phyloP scores from a whole-genome alignment of 2,888 invertebrate species.

The Mesorhabditis belari region DNA sequence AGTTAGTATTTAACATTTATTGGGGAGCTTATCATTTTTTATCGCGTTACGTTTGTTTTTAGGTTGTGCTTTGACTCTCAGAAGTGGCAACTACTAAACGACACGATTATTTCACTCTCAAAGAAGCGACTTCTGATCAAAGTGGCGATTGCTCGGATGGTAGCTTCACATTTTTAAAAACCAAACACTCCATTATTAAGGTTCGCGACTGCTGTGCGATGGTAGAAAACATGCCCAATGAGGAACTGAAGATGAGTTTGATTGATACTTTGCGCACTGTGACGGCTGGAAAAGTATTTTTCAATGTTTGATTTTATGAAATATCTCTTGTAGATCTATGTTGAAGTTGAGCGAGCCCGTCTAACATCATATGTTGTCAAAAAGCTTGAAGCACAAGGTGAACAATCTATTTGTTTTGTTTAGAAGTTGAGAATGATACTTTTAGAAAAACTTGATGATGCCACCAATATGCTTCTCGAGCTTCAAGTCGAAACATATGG shows the following conservation, averaged over 20 bases:
- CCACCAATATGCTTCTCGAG: constrained; percentile 88
- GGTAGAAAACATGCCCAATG: constrained; percentile 63
- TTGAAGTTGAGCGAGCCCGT: constrained; percentile 96
- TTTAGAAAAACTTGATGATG: constrained; percentile 65
- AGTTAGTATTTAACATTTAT: neutral
- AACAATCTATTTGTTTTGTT: no score
- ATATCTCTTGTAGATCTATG: constrained; percentile 69
- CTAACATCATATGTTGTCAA: constrained; percentile 70
- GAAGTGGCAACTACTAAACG: constrained; percentile 82
- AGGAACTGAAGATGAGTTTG: constrained; percentile 76
- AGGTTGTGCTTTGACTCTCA: constrained; percentile 69
- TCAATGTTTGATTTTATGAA: neutral
- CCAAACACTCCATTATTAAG: neutral
- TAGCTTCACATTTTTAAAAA: constrained; percentile 6
- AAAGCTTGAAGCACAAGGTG: constrained; percentile 61
- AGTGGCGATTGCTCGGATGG: constrained; percentile 55
- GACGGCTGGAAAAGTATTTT: constrained; percentile 76
- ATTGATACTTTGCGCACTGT: constrained; percentile 90
- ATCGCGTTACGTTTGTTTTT: neutral
- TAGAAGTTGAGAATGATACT: no score
- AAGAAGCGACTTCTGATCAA: constrained; percentile 92
- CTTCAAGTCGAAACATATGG: constrained; percentile 95
- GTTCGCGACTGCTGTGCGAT: constrained; percentile 39
- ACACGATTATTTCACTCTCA: constrained; percentile 63
- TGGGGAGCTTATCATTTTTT: neutral